These are phyloP conservation scores for Machaerirhynchus nigripectus DNA, from an alignment of 2,113 vertebrate species.

Conservation along the genomic window DNA sequence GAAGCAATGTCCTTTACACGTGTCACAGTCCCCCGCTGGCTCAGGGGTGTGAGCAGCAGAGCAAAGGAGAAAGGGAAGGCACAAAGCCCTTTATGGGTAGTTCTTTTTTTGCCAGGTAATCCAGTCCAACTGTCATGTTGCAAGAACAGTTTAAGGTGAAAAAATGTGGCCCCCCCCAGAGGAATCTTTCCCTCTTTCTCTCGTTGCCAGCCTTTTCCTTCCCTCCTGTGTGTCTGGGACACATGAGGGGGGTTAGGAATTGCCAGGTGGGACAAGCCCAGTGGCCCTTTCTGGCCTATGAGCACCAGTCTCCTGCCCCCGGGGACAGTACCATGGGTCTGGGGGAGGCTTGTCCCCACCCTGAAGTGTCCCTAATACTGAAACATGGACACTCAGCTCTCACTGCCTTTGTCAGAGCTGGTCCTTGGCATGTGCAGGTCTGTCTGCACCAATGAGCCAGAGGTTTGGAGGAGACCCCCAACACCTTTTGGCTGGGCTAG, in stretches of 20 bases:
- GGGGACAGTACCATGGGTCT: background rate
- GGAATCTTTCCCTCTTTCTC: background rate
- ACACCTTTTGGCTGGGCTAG: background rate
- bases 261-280: background rate
- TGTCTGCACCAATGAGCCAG: background rate
- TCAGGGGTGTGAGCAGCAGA: background rate
- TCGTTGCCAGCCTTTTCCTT: background rate
- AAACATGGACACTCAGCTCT: background rate
- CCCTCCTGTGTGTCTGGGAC: background rate
- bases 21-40: background rate
- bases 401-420: background rate
- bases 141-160: background rate
- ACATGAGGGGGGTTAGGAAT: background rate
- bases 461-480: background rate
- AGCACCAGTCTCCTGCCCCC: background rate
- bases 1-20: background rate
- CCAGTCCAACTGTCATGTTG: background rate
- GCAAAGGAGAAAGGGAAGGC: background rate
- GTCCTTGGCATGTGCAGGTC: background rate
- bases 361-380: background rate
- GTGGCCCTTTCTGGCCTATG: background rate
- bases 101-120: background rate
- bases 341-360: background rate
- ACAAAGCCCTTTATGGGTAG: background rate
- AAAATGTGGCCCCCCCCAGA: background rate